A percentile compares a stretch with the other conserved stretches of the same genome.
phyloP scores from a whole-genome alignment of 2,113 vertebrate species.

The Raphicerus campestris region DNA sequence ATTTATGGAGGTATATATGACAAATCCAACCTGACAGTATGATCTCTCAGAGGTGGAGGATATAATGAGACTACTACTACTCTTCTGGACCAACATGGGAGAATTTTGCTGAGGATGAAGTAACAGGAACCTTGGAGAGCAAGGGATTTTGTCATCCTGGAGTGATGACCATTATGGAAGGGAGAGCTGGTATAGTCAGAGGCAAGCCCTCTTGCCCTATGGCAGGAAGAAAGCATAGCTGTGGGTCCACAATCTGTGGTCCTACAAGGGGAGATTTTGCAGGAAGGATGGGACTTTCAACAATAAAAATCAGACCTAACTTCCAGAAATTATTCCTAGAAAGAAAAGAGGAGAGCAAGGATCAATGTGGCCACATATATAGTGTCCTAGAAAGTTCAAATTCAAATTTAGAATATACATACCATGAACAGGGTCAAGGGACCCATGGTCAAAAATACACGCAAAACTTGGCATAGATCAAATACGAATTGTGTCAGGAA shows the following conservation, averaged over 20 bases:
- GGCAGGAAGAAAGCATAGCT: background rate
- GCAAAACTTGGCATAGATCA: background rate
- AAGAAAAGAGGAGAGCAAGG: background rate
- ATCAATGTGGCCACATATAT: background rate
- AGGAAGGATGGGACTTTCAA: background rate
- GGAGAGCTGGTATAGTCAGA: background rate
- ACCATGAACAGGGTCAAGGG: background rate
- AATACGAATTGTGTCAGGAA: background rate
- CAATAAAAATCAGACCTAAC: background rate
- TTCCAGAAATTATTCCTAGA: background rate
- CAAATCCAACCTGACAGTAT: background rate
- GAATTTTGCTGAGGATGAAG: background rate
- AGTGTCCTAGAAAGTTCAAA: background rate
- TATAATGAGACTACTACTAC: background rate
- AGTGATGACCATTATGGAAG: background rate
- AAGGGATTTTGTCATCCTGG: background rate
- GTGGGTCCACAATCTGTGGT: background rate
- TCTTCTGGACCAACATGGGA: background rate
- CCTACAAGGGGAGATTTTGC: background rate
- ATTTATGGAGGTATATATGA: background rate
- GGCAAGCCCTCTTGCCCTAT: background rate
- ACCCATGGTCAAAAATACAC: background rate
- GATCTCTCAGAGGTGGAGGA: background rate
- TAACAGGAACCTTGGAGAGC: background rate
- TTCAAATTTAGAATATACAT: background rate